Percentiles rank a stretch among this genome's conserved stretches.
Evolutionary conservation across 2,113 vertebrate genomes (phyloP).

Genomic region (Capreolus pygargus): DNA sequence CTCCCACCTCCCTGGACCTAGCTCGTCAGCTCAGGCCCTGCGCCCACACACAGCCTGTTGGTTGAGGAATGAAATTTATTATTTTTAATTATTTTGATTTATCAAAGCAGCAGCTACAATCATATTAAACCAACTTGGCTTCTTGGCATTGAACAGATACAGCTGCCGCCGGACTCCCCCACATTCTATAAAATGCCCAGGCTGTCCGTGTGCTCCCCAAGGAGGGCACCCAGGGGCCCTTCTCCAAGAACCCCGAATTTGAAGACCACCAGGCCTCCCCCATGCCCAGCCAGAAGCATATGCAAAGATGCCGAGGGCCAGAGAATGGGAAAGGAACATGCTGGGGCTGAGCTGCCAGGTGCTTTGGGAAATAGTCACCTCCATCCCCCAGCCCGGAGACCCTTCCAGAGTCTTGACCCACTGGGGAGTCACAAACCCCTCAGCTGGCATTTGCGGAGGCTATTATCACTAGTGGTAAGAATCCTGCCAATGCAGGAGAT

Average conservation of each 20-base stretch:
- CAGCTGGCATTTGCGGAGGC: not conserved
- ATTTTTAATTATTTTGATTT: constrained; percentile 94
- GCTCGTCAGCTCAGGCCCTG: constrained; percentile 62
- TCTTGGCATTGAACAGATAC: constrained; percentile 85
- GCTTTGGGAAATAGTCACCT: not conserved
- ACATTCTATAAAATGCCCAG: constrained; percentile 82
- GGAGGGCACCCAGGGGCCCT: not conserved
- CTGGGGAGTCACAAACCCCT: not conserved
- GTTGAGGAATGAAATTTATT: constrained; percentile 89
- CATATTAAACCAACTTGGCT: constrained; percentile 87
- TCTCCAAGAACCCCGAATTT: not conserved
- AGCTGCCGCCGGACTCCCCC: constrained; percentile 81
- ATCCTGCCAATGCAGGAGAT: not conserved
- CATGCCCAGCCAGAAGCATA: not conserved
- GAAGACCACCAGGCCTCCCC: not conserved
- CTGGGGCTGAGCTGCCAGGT: not conserved
- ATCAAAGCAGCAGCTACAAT: constrained; percentile 88
- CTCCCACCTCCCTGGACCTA: not conserved
- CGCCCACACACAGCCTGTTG: constrained; percentile 79
- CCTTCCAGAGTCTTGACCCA: not conserved
- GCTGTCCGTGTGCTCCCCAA: constrained; percentile 35
- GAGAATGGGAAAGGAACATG: not conserved
- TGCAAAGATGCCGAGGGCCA: not conserved
- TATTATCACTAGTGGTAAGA: not conserved
- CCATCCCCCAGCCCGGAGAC: not conserved